Conservation (phyloP, 2,113 vertebrate genomes). For the Poeciliopsis retropinna region DNA sequence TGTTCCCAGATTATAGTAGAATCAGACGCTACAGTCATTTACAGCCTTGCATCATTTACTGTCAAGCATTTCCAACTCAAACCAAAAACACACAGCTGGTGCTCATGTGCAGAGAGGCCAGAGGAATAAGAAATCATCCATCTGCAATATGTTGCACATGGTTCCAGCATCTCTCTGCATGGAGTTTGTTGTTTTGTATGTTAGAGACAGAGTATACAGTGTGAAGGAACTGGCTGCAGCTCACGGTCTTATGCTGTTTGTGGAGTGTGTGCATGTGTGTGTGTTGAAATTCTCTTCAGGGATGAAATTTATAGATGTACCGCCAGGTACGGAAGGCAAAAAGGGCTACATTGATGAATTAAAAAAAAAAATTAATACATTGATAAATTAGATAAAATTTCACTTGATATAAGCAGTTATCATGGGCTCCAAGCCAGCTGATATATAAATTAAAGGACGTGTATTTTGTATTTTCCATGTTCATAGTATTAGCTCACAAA, state of each 20-base stretch:
- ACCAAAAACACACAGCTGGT: conserved; percentile 41
- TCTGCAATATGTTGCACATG: conserved; percentile 46
- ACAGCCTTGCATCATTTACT: conserved; percentile 27
- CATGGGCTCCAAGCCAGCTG: too few species aligned
- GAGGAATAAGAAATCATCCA: conserved; percentile 44
- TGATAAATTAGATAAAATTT: too few species aligned
- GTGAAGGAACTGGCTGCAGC: neutral
- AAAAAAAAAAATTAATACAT: too few species aligned
- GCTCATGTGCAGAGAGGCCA: conserved; percentile 53
- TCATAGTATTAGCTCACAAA: too few species aligned
- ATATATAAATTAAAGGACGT: too few species aligned
- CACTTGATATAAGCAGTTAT: too few species aligned
- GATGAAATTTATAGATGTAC: neutral
- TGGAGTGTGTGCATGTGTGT: neutral
- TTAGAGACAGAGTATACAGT: neutral
- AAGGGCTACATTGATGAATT: too few species aligned
- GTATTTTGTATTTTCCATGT: too few species aligned
- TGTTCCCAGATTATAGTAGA: conserved; percentile 6
- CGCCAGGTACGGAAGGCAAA: too few species aligned
- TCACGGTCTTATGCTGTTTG: conserved; percentile 10
- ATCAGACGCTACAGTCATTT: conserved; percentile 30
- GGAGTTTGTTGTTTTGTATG: conserved; percentile 22
- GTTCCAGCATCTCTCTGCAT: conserved; percentile 36
- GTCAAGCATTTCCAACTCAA: neutral
- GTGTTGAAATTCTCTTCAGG: neutral